Percentiles rank a stretch among this genome's conserved stretches.
These are phyloP conservation scores for Carassius gibelio DNA, from an alignment of 2,113 vertebrate genomes.

Conservation along the genomic window DNA sequence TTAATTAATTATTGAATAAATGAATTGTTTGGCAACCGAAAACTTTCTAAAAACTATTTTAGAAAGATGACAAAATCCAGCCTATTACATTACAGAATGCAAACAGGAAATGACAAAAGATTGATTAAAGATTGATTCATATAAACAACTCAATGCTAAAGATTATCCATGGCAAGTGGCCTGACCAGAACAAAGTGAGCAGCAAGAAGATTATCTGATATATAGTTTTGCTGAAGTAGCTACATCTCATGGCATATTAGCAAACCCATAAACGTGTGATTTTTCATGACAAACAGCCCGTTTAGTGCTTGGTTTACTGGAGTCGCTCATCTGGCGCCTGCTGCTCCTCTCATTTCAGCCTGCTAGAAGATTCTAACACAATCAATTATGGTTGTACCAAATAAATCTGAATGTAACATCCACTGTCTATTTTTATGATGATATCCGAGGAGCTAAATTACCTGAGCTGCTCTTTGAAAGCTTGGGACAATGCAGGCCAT, in stretches of 20 bases:
- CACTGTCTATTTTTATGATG: slow-evolving; percentile 10
- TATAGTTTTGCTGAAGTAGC: slow-evolving; percentile 23
- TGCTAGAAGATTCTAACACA: background rate
- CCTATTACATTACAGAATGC: background rate
- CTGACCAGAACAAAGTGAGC: background rate
- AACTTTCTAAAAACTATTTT: background rate
- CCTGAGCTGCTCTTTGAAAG: slow-evolving; percentile 14
- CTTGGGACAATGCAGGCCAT: background rate
- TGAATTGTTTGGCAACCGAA: background rate
- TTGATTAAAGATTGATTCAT: slow-evolving; percentile 22
- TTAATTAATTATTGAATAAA: background rate
- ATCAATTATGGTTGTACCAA: background rate
- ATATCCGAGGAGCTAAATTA: slow-evolving; percentile 23
- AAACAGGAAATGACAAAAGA: background rate
- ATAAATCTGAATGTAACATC: slow-evolving; percentile 1
- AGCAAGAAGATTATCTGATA: background rate
- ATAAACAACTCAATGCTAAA: slow-evolving; percentile 3
- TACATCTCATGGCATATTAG: slow-evolving; percentile 10
- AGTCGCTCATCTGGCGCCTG: background rate
- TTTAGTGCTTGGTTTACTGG: background rate
- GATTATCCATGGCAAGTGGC: background rate
- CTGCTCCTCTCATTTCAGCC: background rate
- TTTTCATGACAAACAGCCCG: slow-evolving; percentile 5
- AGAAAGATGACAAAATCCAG: background rate
- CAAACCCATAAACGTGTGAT: background rate